phyloP scores from a whole-genome alignment of 2,113 vertebrate species.

The human region DNA sequence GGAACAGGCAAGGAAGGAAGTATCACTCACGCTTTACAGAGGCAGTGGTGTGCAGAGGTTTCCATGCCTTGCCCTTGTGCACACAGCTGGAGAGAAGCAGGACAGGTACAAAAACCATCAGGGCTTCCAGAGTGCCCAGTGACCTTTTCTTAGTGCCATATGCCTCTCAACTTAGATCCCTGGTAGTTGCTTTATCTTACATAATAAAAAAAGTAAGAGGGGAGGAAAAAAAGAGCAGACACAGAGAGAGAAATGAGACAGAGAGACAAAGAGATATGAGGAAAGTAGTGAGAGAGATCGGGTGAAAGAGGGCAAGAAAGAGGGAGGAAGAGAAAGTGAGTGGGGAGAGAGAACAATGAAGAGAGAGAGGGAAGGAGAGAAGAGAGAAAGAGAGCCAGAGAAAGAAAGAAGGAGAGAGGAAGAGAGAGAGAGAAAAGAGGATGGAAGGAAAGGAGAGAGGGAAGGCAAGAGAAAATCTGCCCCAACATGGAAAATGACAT shows the following conservation, averaged over 20 bases:
- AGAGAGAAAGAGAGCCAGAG: neutral
- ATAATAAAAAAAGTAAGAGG: neutral
- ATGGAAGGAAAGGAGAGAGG: neutral
- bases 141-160: rapidly evolving
- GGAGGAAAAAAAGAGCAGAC: neutral
- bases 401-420: neutral
- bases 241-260: neutral
- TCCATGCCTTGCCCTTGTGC: rapidly evolving
- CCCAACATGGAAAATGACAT: neutral
- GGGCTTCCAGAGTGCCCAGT: neutral
- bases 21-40: neutral
- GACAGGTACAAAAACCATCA: neutral
- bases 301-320: too few species aligned
- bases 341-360: rapidly evolving
- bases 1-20: neutral
- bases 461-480: neutral
- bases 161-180: neutral
- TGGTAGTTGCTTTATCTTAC: neutral
- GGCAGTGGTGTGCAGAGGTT: neutral
- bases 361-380: neutral
- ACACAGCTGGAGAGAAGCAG: neutral
- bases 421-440: neutral
- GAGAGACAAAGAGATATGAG: neutral
- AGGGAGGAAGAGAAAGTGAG: rapidly evolving
- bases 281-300: neutral